These are phyloP conservation scores for Beroe forskalii DNA, from an alignment of 37 sponge, comb jelly and placozoan species.

Conservation along the genomic window DNA sequence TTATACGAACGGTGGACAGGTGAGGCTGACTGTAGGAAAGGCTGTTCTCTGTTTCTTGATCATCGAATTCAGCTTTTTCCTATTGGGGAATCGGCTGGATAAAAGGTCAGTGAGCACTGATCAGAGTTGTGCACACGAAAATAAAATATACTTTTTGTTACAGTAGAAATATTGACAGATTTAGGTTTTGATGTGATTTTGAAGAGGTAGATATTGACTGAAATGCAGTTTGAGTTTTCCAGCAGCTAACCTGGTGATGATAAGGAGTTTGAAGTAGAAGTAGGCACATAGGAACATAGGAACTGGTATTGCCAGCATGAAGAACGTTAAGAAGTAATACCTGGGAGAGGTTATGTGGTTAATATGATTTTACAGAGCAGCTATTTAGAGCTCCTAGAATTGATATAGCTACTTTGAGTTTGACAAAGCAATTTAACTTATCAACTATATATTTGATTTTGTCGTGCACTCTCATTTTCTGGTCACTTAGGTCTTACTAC, in stretches of 20 bases:
- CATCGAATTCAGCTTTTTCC: neutral
- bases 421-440: neutral
- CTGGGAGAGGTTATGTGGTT: neutral
- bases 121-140: too few species aligned
- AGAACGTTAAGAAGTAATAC: constrained; percentile 60
- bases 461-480: too few species aligned
- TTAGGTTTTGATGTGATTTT: too few species aligned
- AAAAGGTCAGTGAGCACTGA: too few species aligned
- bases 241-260: neutral
- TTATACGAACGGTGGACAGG: constrained; percentile 31
- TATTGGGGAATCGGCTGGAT: too few species aligned
- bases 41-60: neutral
- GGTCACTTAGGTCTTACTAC: too few species aligned
- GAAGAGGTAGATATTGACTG: too few species aligned
- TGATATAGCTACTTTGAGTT: neutral
- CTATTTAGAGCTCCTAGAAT: neutral
- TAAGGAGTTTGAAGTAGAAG: constrained; percentile 48
- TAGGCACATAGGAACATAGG: constrained; percentile 43
- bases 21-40: neutral
- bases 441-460: neutral
- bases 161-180: too few species aligned
- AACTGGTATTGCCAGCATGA: constrained; percentile 49
- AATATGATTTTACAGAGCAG: neutral
- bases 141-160: too few species aligned
- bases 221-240: too few species aligned